These are phyloP conservation scores for Bubalus kerabau DNA, from an alignment of 2,113 vertebrate species.

Conservation along the genomic window DNA sequence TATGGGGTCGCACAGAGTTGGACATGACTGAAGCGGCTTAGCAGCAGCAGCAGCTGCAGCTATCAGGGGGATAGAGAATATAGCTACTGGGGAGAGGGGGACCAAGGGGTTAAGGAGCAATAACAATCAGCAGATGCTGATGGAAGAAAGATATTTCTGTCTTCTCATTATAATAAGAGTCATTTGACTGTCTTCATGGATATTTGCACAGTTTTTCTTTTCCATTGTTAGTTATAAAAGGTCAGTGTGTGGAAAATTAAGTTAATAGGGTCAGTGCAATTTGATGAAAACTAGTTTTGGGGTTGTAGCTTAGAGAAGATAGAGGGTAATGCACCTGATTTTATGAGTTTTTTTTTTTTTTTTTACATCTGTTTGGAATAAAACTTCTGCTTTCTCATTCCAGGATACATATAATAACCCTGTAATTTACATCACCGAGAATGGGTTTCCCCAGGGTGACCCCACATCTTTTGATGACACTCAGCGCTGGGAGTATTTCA, in stretches of 20 bases:
- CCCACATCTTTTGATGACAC: conserved; percentile 82
- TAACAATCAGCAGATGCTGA: conserved; percentile 80
- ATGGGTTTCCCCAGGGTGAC: conserved; percentile 87
- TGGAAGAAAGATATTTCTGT: conserved; percentile 80
- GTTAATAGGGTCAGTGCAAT: conserved; percentile 85
- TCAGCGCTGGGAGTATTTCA: conserved; percentile 82
- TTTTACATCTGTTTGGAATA: conserved; percentile 78
- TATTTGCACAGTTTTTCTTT: conserved; percentile 85
- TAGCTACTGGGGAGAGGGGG: conserved; percentile 18
- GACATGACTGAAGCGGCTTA: too few relatives aligned
- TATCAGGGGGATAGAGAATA: neutral
- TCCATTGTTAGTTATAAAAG: conserved; percentile 84
- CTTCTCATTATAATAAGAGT: conserved; percentile 82
- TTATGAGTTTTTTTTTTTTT: conserved; percentile 75
- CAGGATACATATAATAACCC: conserved; percentile 88
- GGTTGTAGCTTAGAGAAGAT: conserved; percentile 78
- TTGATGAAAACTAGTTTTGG: conserved; percentile 84
- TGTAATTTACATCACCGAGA: conserved; percentile 91
- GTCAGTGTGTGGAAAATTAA: conserved; percentile 83
- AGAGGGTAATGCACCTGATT: conserved; percentile 81
- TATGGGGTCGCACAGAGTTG: too few relatives aligned
- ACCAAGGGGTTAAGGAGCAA: conserved; percentile 78
- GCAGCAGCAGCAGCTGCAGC: neutral
- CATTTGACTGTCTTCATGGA: conserved; percentile 84
- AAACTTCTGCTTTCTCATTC: conserved; percentile 79